Evolutionary conservation across 2,888 invertebrate genomes (phyloP), one percentile per base, ranked within the genome.

Genomic region (Epirrita christyi): DNA sequence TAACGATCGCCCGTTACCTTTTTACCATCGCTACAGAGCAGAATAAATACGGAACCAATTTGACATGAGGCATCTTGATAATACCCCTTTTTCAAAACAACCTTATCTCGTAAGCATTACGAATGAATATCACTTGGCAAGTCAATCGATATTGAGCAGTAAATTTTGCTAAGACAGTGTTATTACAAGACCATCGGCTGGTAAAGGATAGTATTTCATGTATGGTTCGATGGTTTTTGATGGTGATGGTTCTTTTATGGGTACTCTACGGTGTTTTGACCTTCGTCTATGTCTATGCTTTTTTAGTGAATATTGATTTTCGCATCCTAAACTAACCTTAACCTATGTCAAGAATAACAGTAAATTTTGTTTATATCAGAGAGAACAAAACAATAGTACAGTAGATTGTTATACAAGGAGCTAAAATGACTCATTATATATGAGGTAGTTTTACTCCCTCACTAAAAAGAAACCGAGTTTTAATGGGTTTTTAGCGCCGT

Each of bases 181-280:
- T 55, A 55, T 55, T 48, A 55, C 43, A 48, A 29, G 13, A 37
- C 37, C 13, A 13, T 32, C 3, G 38, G 5, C 36, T 36, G 6
- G 45, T 38, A 21, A 10, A 43, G 14, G 42, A 21, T 41, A 8
- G 47, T 48, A 54, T 48, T 54, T 48, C 44, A 44, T 48, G 34
- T 27, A 34, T 43, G 41, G 41, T 43, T 44, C n/a, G 47, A 57
- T 52, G 34, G 41, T 47, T 34, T 44, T 52, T 44, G 43, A 28
- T 44, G 52, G 37, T 37, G 21, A 52, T 57, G 11, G 57, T 57
- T 47, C 48, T 57, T 58, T 58, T 58, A 58, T 58, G 48, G 43
- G 41, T 36, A 38, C 28, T 44, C 38, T 40, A 45, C 29, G 41
- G 45, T 47, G 51, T 52, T 42, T 41, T 53, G 58, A 53, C 52